Evolutionary conservation across 2,888 invertebrate species (phyloP), one percentile per base, ranked within the genome.

Genomic region (Meteorus cinctellus): DNA sequence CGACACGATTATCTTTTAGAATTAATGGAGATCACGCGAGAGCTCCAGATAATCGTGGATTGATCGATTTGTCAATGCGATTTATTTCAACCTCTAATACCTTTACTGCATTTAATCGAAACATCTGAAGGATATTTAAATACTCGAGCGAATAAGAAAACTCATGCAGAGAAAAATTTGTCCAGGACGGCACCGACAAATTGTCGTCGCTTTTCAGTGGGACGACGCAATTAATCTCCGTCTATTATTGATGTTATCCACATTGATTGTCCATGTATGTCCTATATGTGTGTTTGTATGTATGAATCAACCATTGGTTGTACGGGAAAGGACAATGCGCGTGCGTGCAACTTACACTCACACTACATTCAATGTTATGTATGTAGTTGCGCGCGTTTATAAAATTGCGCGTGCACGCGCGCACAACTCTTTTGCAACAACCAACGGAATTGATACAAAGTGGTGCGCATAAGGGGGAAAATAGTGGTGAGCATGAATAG

Each of bases 401-500:
- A 45, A 45, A 36, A 62, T 51, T 8, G 59, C 31, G 48, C 29
- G 34, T 36, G 41, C 24, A 19, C 27, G 45, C 70, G 59, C 70
- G 36, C 45, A 45, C 59, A 60, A 19, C 62, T 72, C 65, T 75
- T 70, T 67, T 59, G 66, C 67, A 66, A 59, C 60, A 16, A 55
- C 24, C 70, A 41, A 36, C 62, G 71, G 71, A 72, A 72, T 62
- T 72, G 51, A 48, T 63, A 72, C 63, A 70, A 48, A 70, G 36
- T 31, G 70, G 59, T 24, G 36, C 74, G 69, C 62, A 48, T 55
- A 65, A 76, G 65, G 73, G 74, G 48, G n/a, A 16, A 27, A 41
- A 48, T 31, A 31, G 36, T 67, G 19, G 66, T 14, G 70, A 29
- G 60, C 62, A 75, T 83, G 82, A 84, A 85, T 85, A 84, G 84